Evolutionary conservation across 2,113 vertebrate genomes (phyloP).

Genomic region (Pogonocichla stellata): DNA sequence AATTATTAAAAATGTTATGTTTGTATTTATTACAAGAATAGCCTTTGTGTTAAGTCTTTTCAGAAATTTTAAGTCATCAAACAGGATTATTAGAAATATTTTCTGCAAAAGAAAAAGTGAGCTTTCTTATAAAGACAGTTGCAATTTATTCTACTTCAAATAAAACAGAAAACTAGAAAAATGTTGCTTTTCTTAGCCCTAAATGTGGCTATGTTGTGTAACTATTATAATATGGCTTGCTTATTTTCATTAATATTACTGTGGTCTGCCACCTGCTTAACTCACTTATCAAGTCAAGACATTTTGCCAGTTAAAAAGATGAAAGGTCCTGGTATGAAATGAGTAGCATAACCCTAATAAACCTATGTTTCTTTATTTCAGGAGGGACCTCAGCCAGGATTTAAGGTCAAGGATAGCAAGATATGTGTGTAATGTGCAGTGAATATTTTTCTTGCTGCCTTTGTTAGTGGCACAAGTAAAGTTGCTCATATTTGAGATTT

Average conservation of each 20-base stretch:
- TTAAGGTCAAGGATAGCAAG: not conserved
- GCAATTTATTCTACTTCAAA: not conserved
- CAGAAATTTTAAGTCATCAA: not conserved
- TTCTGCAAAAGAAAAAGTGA: not conserved
- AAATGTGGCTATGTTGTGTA: not conserved
- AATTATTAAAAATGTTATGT: not conserved
- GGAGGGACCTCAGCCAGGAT: not conserved
- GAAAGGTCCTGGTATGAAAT: not conserved
- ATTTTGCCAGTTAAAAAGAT: not conserved
- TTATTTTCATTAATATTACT: not conserved
- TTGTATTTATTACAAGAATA: not conserved
- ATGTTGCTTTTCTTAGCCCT: not conserved
- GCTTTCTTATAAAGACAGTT: not conserved
- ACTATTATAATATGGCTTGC: not conserved
- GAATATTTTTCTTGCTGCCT: not conserved
- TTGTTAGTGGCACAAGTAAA: not conserved
- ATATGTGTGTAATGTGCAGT: not conserved
- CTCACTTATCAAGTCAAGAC: not conserved
- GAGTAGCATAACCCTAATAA: not conserved
- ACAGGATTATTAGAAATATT: not conserved
- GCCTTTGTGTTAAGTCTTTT: not conserved
- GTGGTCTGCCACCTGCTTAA: not conserved
- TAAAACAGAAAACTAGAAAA: not conserved
- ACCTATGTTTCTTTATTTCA: not conserved
- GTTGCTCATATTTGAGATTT: not conserved